A percentile compares a stretch with the other conserved stretches of the same genome.
These are phyloP conservation scores for Dinomys branickii DNA, from an alignment of 2,113 vertebrate genomes.

Conservation along the genomic window DNA sequence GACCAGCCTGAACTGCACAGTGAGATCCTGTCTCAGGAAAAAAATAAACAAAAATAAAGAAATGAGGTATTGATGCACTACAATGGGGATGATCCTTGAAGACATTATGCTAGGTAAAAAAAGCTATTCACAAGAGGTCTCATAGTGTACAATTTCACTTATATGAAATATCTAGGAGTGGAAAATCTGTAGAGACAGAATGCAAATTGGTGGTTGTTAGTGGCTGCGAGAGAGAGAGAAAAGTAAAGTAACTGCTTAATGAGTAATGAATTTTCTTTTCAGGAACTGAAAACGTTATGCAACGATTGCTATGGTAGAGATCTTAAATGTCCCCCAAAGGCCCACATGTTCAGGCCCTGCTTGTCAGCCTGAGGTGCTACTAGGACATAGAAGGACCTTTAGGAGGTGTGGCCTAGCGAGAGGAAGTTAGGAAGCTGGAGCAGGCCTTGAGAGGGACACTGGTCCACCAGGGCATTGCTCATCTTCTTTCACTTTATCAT, in stretches of 20 bases:
- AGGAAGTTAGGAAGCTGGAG: neutral
- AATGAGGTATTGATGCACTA: neutral
- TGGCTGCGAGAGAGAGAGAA: neutral
- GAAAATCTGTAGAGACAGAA: neutral
- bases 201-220: neutral
- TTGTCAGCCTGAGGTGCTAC: neutral
- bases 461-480: neutral
- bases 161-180: neutral
- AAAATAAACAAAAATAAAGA: too few species aligned
- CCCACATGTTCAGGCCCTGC: neutral
- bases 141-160: neutral
- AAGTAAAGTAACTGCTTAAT: neutral
- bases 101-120: neutral
- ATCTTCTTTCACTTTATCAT: neutral
- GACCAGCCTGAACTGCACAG: too few species aligned
- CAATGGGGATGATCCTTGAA: neutral
- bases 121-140: neutral
- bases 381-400: neutral
- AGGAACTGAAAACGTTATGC: neutral
- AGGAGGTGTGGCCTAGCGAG: too few species aligned
- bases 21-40: too few species aligned
- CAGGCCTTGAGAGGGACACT: neutral
- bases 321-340: neutral
- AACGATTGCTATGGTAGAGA: neutral
- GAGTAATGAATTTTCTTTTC: neutral